A percentile compares a stretch with the other conserved stretches of the same genome.
phyloP scores from a whole-genome alignment of 2,888 invertebrate species.

The Polydrusus pterygomalis region DNA sequence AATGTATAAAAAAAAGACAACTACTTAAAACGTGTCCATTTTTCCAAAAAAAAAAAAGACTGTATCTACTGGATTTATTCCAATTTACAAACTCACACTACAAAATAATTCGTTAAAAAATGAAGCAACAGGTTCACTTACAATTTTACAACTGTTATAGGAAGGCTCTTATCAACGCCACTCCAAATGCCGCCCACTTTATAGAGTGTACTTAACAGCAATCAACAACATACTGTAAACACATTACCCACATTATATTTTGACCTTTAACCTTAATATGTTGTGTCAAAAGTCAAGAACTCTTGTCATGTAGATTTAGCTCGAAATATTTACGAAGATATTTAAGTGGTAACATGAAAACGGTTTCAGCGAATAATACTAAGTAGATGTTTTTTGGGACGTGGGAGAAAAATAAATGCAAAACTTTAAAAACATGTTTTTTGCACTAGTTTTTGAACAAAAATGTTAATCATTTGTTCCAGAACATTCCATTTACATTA shows the following conservation, averaged over 20 bases:
- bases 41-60: too few relatives aligned
- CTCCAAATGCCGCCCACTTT: neutral
- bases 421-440: too few relatives aligned
- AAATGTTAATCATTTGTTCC: too few relatives aligned
- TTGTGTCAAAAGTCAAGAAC: conserved; percentile 25
- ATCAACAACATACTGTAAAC: conserved; percentile 5
- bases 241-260: conserved; percentile 6
- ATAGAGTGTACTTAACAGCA: conserved; percentile 16
- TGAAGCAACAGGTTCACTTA: neutral
- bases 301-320: conserved; percentile 27
- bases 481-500: too few relatives aligned
- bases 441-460: too few relatives aligned
- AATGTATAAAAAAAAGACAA: too few relatives aligned
- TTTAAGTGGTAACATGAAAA: conserved; percentile 25
- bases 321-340: conserved; percentile 25
- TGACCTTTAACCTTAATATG: conserved; percentile 29
- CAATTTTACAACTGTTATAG: neutral
- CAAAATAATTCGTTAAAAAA: neutral
- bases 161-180: neutral
- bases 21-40: too few relatives aligned
- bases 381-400: too few relatives aligned
- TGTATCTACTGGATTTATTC: too few relatives aligned
- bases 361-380: conserved; percentile 3
- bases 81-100: too few relatives aligned
- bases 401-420: too few relatives aligned